Base-by-base conservation (phyloP, 2,888 invertebrate species). In the Lithophane semibrunnea region DNA sequence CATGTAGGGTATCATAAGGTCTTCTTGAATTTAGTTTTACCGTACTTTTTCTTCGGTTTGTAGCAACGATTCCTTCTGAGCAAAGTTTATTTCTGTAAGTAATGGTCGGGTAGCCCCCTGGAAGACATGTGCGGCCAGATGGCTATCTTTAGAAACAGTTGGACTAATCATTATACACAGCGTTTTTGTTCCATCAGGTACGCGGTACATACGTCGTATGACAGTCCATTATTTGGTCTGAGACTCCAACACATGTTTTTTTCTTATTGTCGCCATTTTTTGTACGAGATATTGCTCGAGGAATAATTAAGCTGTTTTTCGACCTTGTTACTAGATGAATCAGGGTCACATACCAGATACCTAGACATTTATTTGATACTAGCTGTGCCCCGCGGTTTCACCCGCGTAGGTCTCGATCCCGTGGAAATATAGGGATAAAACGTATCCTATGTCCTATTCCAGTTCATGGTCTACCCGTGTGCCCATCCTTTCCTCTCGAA, bases 281-380 rank as follows among this genome's bases (percentile, higher is more conserved):
- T 85, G 77, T 77, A 52, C 52, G 37, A 58, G 29, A 73, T 79
- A 79, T 74, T 64, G 54, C 60, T 49, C 67, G 73, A 68, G 42
- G 52, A 67, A 83, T 83, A 76, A 83, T 79, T 77, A 77, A 77
- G 82, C 73, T 85, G 77, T 82, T 82, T 84, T 79, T 80, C 71
- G 76, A 86, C 86, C 85, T 85, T 84, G 85, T 72, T 54, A 54
- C 21, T 24, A 70, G 56, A 69, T 54, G 49, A 63, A 76, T 72
- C 77, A 77, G 67, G 75, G 66, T 52, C 73, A 66, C 77, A 77
- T 69, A 66, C 56, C 77, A 72, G 68, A 75, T 56, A 75, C 5
- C 73, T 75, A 84, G 81, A 80, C 69, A 69, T 21, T 52, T 72
- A 68, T 81, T 13, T 29, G n/a, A 68, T 69, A 66, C n/a, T n/a